Conservation (phyloP, 2,888 invertebrate genomes). For the Euclidia mi region DNA sequence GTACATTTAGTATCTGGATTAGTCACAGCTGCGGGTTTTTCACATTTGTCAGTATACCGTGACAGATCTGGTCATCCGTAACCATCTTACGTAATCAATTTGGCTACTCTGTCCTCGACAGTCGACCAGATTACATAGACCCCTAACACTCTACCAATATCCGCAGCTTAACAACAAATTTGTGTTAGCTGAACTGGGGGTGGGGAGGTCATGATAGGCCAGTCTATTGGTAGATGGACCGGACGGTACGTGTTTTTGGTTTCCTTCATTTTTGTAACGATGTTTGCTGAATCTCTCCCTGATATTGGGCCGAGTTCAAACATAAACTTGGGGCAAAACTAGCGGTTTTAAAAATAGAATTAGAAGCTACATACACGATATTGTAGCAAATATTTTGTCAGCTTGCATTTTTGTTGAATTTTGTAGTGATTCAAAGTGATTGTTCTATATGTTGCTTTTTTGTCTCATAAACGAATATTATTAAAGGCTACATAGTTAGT, state of each 20-base stretch:
- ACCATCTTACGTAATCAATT: slow-evolving; percentile 62
- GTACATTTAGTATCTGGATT: slow-evolving; percentile 44
- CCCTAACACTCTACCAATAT: slow-evolving; percentile 1
- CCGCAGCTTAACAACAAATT: neutral
- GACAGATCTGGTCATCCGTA: slow-evolving; percentile 60
- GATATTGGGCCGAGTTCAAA: slow-evolving; percentile 50
- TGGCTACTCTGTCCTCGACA: slow-evolving; percentile 49
- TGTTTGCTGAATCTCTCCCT: slow-evolving; percentile 48
- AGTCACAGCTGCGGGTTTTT: slow-evolving; percentile 42
- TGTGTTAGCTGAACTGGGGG: neutral
- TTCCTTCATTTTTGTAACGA: slow-evolving; percentile 57
- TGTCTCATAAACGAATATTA: no score
- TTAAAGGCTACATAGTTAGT: no score
- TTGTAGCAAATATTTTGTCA: neutral
- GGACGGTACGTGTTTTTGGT: slow-evolving; percentile 52
- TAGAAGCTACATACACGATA: slow-evolving; percentile 19
- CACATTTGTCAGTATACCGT: slow-evolving; percentile 52
- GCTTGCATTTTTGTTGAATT: no score
- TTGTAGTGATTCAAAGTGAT: no score
- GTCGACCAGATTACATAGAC: slow-evolving; percentile 29
- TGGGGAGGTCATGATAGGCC: slow-evolving; percentile 18
- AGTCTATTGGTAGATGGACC: slow-evolving; percentile 53
- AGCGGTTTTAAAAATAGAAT: slow-evolving; percentile 41
- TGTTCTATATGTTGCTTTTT: no score
- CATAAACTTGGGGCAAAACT: slow-evolving; percentile 35